Evolutionary conservation across 1,140 invertebrate genomes (phyloP).

Genomic region (Trachymyrmex cornetzi): DNA sequence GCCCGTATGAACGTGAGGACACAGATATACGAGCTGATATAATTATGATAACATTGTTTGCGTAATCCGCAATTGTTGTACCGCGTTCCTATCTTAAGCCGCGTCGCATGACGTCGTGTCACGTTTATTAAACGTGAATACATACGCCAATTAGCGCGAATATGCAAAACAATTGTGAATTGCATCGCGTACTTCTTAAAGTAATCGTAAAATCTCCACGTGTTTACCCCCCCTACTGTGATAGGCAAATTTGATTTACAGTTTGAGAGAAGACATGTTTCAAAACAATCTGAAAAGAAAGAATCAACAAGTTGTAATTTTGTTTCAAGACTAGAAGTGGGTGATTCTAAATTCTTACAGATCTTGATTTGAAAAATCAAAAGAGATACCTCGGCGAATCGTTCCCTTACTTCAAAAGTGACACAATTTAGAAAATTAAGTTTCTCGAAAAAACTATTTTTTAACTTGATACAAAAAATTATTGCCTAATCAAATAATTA

Average conservation of each 20-base stretch:
- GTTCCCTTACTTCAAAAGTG: too few species aligned
- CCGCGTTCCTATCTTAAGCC: not conserved
- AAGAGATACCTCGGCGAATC: not conserved
- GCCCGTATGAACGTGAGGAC: not conserved
- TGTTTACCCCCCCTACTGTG: not conserved
- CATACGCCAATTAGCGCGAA: not conserved
- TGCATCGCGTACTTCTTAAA: not conserved
- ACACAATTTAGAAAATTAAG: too few species aligned
- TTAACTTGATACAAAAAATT: too few species aligned
- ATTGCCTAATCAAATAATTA: too few species aligned
- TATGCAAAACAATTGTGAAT: constrained; percentile 19
- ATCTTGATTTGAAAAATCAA: not conserved
- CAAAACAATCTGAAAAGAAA: not conserved
- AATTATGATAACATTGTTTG: constrained; percentile 12
- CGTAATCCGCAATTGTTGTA: constrained; percentile 1
- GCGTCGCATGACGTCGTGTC: not conserved
- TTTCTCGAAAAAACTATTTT: too few species aligned
- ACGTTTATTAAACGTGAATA: not conserved
- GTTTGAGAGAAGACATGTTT: not conserved
- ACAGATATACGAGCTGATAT: not conserved
- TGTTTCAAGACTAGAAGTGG: not conserved
- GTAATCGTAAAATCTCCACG: constrained; percentile 10
- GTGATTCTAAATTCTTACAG: not conserved
- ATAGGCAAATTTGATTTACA: not conserved
- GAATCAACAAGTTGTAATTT: not conserved